Evolutionary conservation across 64 coral and sea anemone genomes (phyloP), one percentile per base, ranked within the genome.

Genomic region (Actinia equina): DNA sequence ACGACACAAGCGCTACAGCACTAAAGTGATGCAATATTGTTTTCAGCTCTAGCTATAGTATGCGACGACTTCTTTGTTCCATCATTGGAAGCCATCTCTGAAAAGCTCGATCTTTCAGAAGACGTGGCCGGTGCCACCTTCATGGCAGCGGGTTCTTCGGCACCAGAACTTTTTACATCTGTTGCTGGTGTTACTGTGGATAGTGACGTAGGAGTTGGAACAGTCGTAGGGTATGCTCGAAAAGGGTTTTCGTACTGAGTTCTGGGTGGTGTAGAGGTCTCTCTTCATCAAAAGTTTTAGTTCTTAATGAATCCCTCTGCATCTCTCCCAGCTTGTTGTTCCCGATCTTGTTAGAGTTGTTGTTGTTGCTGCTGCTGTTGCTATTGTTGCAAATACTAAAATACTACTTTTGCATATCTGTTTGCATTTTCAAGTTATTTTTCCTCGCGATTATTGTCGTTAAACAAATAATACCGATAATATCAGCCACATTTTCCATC

Each of bases 61-160:
- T 99, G 97, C 85, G 97, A 99, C 52, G 97, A 99, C 76, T 99
- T 99, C 70, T 99, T 99, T 61, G 97, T 99, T 7, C 97, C 97
- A 56, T 99, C 97, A 20, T 52, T 99, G 56, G 97, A 99, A 93
- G 97, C 97, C 43, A 99, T 99, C 86, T 99, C 97, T n/a, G 97
- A 99, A 52, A 99, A 99, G 64, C 83, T 99, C 7, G 93, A 99
- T 26, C 80, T 99, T 30, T 99, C 97, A 3, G 97, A 99, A 80
- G 97, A 99, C 86, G 97, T 99, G 19, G 97, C 97, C 18, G 97
- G 97, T 9, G 97, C 97, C 80, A 99, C 97, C 14, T 99, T 99
- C 42, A 99, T 99, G 97, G 97, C 97, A 16, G 97, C 97, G 52
- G 97, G 97, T 77, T 99, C 97, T 17, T 99, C 97, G 57, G 97